phyloP scores from a whole-genome alignment of 2,888 invertebrate species.

The Amphipoea oculea region DNA sequence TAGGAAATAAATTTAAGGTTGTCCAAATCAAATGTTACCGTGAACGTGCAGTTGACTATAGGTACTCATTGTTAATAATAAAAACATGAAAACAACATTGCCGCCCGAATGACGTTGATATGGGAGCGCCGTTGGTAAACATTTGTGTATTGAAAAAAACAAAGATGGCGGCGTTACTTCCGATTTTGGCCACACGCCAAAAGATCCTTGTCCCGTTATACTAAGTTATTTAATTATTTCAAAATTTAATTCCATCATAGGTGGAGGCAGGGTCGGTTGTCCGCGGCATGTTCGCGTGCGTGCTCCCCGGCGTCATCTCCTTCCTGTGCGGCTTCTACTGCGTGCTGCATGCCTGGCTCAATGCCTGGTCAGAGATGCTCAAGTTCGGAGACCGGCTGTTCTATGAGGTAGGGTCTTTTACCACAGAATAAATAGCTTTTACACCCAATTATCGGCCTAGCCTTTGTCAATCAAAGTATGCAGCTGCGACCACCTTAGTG shows the following conservation, averaged over 20 bases:
- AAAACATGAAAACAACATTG: background rate
- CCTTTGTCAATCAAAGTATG: background rate
- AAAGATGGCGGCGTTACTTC: no score
- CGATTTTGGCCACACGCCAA: no score
- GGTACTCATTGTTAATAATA: background rate
- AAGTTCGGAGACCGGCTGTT: conserved; percentile 96
- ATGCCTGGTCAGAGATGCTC: conserved; percentile 97
- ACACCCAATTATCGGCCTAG: background rate
- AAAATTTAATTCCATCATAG: conserved; percentile 61
- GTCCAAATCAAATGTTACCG: background rate
- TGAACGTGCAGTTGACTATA: background rate
- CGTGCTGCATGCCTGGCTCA: conserved; percentile 97
- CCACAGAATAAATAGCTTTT: no score
- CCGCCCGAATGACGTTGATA: background rate
- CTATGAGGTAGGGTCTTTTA: conserved; percentile 79
- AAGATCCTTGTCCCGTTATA: background rate
- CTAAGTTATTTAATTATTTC: background rate
- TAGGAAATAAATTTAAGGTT: background rate
- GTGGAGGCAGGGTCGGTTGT: conserved; percentile 87
- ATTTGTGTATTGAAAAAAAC: background rate
- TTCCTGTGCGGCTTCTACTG: conserved; percentile 95
- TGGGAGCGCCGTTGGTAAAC: background rate
- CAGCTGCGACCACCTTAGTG: background rate
- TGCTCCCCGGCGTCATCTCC: conserved; percentile 93
- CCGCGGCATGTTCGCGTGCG: conserved; percentile 92